phyloP scores from a whole-genome alignment of 1,140 invertebrate genomes.

The Atta texana region DNA sequence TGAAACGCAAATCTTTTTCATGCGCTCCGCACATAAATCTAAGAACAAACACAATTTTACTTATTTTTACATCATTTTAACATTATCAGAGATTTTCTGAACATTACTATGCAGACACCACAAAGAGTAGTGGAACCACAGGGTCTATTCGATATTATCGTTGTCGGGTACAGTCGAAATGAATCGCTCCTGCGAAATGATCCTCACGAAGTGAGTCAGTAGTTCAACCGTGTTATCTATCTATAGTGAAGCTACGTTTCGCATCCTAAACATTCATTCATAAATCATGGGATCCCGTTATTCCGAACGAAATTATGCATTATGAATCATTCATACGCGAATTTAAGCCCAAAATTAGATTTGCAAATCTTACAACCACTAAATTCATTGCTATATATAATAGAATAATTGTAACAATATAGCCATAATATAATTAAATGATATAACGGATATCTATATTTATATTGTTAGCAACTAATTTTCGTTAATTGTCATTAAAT shows the following conservation, averaged over 20 bases:
- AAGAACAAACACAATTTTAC: neutral
- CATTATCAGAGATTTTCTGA: neutral
- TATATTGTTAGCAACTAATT: neutral
- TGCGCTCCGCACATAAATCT: conserved; percentile 11
- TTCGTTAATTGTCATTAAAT: neutral
- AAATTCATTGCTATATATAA: neutral
- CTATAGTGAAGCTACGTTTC: conserved; percentile 20
- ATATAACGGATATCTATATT: neutral
- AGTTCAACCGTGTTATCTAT: conserved; percentile 35
- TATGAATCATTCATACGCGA: conserved; percentile 51
- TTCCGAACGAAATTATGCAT: conserved; percentile 38
- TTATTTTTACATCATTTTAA: conserved; percentile 4
- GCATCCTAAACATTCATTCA: conserved; percentile 39
- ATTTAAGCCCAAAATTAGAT: conserved; percentile 38
- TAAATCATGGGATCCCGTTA: conserved; percentile 31
- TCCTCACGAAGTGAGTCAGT: conserved; percentile 54
- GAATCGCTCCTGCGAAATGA: conserved; percentile 37
- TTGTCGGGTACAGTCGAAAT: neutral
- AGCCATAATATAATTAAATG: neutral
- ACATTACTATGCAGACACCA: neutral
- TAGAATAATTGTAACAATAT: conserved; percentile 8
- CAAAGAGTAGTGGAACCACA: neutral
- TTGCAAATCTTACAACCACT: neutral
- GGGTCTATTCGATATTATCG: neutral
- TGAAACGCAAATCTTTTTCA: neutral